phyloP scores from a whole-genome alignment of 2,888 invertebrate genomes.

The Xanthia icteritia region DNA sequence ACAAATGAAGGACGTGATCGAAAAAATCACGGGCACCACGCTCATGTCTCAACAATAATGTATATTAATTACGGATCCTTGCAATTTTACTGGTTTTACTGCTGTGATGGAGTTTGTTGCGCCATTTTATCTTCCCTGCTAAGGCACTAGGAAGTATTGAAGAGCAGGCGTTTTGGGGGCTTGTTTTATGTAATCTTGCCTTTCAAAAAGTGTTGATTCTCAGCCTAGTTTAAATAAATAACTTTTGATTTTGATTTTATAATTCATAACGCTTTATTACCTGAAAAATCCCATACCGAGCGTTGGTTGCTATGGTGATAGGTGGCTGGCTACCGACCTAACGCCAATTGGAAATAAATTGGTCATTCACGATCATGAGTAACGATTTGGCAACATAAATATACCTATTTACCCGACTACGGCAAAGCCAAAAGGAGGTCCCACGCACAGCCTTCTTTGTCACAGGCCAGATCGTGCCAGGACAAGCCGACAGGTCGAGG shows the following conservation, averaged over 20 bases:
- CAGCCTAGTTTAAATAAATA: background rate
- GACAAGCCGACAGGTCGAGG: too few relatives aligned
- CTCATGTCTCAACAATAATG: background rate
- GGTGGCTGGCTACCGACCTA: background rate
- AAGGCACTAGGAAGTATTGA: background rate
- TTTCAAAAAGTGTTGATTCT: background rate
- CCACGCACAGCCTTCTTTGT: too few relatives aligned
- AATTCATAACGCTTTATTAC: background rate
- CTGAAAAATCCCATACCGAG: background rate
- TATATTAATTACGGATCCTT: background rate
- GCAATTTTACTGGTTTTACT: background rate
- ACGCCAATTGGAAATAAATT: conserved; percentile 6
- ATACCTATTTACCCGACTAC: background rate
- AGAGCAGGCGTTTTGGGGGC: background rate
- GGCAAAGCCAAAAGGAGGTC: background rate
- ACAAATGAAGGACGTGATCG: background rate
- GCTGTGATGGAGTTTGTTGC: too few relatives aligned
- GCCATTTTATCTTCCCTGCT: background rate
- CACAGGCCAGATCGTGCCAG: too few relatives aligned
- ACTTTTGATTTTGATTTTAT: background rate
- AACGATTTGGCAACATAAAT: background rate
- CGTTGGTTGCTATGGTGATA: conserved; percentile 12
- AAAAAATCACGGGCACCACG: background rate
- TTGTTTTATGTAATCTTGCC: background rate
- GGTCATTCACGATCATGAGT: background rate